Base-by-base conservation (phyloP, 2,888 invertebrate genomes). In the Trissolcus brochymenae region DNA sequence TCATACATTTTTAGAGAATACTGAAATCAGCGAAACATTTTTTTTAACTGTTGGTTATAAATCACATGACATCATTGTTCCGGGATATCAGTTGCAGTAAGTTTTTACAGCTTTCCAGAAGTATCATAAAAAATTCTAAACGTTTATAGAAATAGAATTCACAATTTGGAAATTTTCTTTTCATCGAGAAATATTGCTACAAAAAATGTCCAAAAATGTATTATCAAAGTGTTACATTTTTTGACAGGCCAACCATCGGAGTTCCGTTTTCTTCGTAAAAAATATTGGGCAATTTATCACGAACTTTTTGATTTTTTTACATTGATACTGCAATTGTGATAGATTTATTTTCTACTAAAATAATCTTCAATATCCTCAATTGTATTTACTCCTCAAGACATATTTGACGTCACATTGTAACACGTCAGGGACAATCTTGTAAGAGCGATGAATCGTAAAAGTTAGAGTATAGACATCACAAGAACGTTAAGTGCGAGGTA, bases 361-460 rank as follows among this genome's bases (percentile, higher is more conserved):
- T 41, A 2, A 2, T 41, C 3, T 41, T 1, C 1, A 41, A 41
- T 13, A 2, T 41, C 41, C 19, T 19, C 19, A 19, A 19, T 2
- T 19, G 19, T 19, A 19, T 19, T 19, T 1, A 19, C 2, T 19
- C 1, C 19, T 19, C 19, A 19, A 19, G 19, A 19, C 19, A 19
- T 41, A 41, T 1, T 9, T 41, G 13, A 41, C 3, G 3, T 41
- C 6, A 46, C 46, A 46, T 16, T 4, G 6, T 14, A 9, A 14
- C 46, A 46, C 7, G 46, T 53, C 62, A 41, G 6, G 40, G 53
- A 41, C 62, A 53, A 53, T 62, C 53, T 41, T 25, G 41, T 16
- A 1, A 13, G 14, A 9, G 40, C 17, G 50, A 61, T 51, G 35
- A 35, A n/a, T n/a, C 35, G 25, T 50, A 35, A 35, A 35, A 35